These are phyloP conservation scores for Catostylus mosaicus DNA, from an alignment of 30 jellyfish, hydroid and myxozoan species.

Conservation along the genomic window DNA sequence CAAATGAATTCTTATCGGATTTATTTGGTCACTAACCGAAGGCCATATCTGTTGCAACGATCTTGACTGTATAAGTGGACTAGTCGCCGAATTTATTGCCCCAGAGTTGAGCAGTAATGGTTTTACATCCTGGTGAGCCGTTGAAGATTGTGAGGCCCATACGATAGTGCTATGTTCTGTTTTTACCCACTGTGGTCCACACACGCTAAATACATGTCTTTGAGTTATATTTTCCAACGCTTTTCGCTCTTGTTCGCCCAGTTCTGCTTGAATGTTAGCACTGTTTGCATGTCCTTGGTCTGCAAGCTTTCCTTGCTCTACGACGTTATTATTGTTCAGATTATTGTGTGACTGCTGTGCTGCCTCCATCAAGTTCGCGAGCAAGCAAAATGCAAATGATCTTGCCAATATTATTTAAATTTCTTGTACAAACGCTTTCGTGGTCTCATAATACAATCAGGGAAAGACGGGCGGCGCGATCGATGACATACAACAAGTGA, in stretches of 20 bases:
- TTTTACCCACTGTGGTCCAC: conserved; percentile 76
- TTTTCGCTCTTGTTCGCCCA: conserved; percentile 65
- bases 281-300: conserved; percentile 38
- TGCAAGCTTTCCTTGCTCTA: conserved; percentile 35
- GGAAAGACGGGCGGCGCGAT: conserved; percentile 49
- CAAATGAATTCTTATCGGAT: conserved; percentile 78
- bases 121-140: conserved; percentile 71
- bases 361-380: conserved; percentile 43
- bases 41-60: conserved; percentile 72
- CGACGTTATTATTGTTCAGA: conserved; percentile 67
- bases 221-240: conserved; percentile 60
- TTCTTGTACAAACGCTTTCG: conserved; percentile 48
- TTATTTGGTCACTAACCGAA: conserved; percentile 60
- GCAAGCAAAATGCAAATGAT: conserved; percentile 72
- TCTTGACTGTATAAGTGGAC: conserved; percentile 60
- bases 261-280: conserved; percentile 33
- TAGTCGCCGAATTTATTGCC: conserved; percentile 45
- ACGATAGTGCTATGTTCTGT: conserved; percentile 55
- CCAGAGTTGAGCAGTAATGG: conserved; percentile 63
- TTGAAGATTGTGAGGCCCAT: conserved; percentile 70
- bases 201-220: conserved; percentile 58
- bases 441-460: conserved; percentile 28
- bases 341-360: conserved; percentile 56
- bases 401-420: conserved; percentile 66
- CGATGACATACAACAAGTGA: conserved; percentile 27